phyloP scores from a whole-genome alignment of 2,888 invertebrate genomes.

The Chrysolina oricalcia region DNA sequence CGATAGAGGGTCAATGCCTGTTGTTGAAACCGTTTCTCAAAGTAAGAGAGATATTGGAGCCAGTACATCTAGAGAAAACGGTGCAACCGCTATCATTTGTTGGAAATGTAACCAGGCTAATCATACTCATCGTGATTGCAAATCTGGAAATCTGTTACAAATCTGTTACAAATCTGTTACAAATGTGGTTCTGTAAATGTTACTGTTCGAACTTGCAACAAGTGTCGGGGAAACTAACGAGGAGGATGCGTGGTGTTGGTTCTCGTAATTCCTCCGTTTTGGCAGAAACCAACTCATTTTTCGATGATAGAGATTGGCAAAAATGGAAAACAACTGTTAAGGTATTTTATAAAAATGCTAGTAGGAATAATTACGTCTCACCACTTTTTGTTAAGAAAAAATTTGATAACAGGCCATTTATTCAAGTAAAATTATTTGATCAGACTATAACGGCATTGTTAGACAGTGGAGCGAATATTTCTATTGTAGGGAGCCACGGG shows the following conservation, averaged over 20 bases:
- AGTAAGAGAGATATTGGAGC: too few relatives aligned
- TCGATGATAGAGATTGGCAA: background rate
- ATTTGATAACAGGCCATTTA: conserved; percentile 27
- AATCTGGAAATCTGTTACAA: background rate
- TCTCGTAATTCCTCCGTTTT: background rate
- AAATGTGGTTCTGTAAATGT: conserved; percentile 2
- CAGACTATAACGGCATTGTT: conserved; percentile 17
- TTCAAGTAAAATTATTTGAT: conserved; percentile 21
- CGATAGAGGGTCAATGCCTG: background rate
- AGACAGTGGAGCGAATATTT: conserved; percentile 25
- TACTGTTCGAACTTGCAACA: background rate
- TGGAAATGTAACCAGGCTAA: conserved; percentile 24
- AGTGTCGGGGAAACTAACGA: conserved; percentile 17
- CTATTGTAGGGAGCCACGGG: conserved; percentile 12
- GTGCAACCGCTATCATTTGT: background rate
- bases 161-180: conserved; percentile 22
- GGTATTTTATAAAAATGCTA: background rate
- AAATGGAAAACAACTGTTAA: background rate
- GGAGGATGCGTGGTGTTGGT: conserved; percentile 2
- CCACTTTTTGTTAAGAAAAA: conserved; percentile 7
- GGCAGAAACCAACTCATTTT: background rate
- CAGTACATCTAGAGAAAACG: background rate
- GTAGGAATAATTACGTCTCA: background rate
- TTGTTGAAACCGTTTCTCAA: too few relatives aligned
- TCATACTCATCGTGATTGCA: conserved; percentile 7